These are phyloP conservation scores for Pluvialis apricaria DNA, from an alignment of 2,113 vertebrate genomes.

Conservation along the genomic window DNA sequence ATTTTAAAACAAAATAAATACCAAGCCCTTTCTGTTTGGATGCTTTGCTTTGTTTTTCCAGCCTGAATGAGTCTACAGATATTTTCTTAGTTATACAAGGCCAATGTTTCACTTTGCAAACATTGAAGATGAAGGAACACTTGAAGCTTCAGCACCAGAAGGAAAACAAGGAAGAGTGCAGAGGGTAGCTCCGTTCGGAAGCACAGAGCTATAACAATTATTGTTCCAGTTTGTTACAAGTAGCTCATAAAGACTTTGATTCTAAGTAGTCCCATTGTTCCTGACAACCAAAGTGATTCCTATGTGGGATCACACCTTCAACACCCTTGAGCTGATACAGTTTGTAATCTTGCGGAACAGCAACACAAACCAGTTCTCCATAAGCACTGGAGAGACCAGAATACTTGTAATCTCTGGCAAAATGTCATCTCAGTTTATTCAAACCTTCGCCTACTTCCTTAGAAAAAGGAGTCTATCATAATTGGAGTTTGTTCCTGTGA, in stretches of 20 bases:
- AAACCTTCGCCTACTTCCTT: background rate
- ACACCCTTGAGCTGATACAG: background rate
- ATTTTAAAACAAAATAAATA: conserved; percentile 63
- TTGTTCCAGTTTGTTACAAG: conserved; percentile 65
- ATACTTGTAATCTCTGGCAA: background rate
- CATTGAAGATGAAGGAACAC: conserved; percentile 69
- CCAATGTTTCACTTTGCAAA: conserved; percentile 59
- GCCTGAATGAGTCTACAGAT: conserved; percentile 60
- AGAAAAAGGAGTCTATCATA: background rate
- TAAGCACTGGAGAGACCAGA: background rate
- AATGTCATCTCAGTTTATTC: background rate
- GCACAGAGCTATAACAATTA: conserved; percentile 59
- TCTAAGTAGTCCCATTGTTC: conserved; percentile 35
- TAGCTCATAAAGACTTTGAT: conserved; percentile 46
- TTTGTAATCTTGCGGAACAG: conserved; percentile 50
- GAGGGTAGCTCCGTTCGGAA: conserved; percentile 60
- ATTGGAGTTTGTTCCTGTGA: background rate
- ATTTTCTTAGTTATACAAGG: conserved; percentile 58
- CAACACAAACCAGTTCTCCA: background rate
- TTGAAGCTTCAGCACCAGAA: conserved; percentile 77
- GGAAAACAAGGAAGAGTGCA: conserved; percentile 60
- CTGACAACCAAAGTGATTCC: conserved; percentile 59
- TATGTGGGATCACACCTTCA: conserved; percentile 21
- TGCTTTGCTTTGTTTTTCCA: conserved; percentile 46
- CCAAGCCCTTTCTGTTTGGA: conserved; percentile 18